Percentiles rank a stretch among this genome's conserved stretches.
These are phyloP conservation scores for Lagopus leucura DNA, from an alignment of 2,113 vertebrate genomes.

Conservation along the genomic window DNA sequence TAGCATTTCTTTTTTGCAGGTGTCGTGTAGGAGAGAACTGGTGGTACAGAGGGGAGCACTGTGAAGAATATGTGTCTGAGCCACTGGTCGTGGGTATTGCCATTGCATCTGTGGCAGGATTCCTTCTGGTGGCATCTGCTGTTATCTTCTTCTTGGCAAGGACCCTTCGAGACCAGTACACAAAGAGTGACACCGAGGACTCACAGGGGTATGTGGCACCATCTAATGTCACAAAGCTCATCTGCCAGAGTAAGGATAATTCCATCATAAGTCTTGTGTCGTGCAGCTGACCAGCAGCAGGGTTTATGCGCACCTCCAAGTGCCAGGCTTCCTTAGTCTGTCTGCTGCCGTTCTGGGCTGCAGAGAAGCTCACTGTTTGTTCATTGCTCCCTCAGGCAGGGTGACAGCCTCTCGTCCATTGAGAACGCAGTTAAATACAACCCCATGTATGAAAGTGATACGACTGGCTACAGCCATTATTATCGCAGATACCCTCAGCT, in stretches of 20 bases:
- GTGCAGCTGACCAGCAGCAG: neutral
- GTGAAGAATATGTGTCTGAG: conserved; percentile 92
- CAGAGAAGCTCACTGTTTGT: conserved; percentile 31
- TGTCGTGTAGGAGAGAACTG: conserved; percentile 94
- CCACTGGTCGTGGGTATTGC: conserved; percentile 89
- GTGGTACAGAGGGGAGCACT: conserved; percentile 96
- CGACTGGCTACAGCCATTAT: conserved; percentile 84
- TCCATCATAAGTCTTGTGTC: neutral
- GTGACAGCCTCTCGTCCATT: conserved; percentile 86
- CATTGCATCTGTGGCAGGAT: conserved; percentile 85
- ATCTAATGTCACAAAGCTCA: neutral
- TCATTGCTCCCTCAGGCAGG: conserved; percentile 75
- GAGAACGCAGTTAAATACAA: conserved; percentile 93
- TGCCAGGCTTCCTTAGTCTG: neutral
- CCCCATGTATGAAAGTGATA: conserved; percentile 89
- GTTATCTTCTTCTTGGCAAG: conserved; percentile 88
- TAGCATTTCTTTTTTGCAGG: conserved; percentile 57
- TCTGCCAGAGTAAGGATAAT: neutral
- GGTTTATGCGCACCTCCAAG: neutral
- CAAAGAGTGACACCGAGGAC: conserved; percentile 81
- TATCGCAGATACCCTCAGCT: conserved; percentile 84
- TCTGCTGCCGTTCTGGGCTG: neutral
- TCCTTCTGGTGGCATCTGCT: conserved; percentile 84
- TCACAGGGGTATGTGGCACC: conserved; percentile 80
- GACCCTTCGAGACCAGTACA: conserved; percentile 83